phyloP scores from a whole-genome alignment of 1,140 invertebrate species.

The Conus betulinus region DNA sequence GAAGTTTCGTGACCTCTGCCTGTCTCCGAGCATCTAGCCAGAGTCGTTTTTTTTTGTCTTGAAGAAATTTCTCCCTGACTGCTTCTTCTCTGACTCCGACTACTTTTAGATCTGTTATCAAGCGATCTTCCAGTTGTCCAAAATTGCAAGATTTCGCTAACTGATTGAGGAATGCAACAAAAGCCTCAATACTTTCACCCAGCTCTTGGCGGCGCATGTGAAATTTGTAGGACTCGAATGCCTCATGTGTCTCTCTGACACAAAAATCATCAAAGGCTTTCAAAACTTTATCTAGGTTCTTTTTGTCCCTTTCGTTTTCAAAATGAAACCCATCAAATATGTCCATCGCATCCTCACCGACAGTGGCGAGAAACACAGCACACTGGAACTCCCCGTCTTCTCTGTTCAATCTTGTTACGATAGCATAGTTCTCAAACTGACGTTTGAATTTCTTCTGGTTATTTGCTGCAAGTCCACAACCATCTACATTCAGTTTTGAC shows the following conservation, averaged over 20 bases:
- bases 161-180: neutral
- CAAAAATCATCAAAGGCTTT: neutral
- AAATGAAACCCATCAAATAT: neutral
- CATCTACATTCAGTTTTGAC: neutral
- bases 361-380: neutral
- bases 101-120: neutral
- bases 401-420: neutral
- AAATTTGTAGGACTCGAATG: neutral
- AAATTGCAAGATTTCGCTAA: neutral
- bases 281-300: neutral
- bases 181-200: neutral
- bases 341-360: neutral
- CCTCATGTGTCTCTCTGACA: neutral
- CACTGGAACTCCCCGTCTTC: neutral
- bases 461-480: neutral
- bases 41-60: neutral
- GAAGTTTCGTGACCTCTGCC: neutral
- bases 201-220: neutral
- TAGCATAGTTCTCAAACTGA: neutral
- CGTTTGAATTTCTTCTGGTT: neutral
- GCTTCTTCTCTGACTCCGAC: neutral
- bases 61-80: neutral
- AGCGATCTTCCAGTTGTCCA: neutral
- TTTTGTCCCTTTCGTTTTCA: neutral
- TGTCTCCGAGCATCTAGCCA: neutral